A percentile compares a stretch with the other conserved stretches of the same genome.
Evolutionary conservation across 1,140 invertebrate species (phyloP).

Genomic region (Diploscapter pachys): DNA sequence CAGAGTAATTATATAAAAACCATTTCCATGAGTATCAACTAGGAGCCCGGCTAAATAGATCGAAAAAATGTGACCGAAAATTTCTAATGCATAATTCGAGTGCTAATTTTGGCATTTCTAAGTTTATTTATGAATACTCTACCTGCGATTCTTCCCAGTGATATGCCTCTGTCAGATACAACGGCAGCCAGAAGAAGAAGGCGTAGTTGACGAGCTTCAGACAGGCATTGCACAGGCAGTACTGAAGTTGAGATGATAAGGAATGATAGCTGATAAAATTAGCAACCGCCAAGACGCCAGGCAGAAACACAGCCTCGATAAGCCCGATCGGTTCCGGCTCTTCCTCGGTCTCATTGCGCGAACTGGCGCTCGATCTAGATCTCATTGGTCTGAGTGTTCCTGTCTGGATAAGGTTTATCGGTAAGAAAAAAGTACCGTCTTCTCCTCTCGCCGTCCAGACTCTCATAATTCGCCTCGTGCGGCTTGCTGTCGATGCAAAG

Average conservation of each 20-base stretch:
- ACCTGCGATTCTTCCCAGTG: conserved; percentile 58
- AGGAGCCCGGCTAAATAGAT: no score
- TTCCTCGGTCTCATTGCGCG: not conserved
- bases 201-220: conserved; percentile 65
- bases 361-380: no score
- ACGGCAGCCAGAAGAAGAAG: conserved; percentile 66
- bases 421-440: conserved; percentile 3
- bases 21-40: no score
- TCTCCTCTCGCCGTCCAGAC: conserved; percentile 19
- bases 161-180: conserved; percentile 60
- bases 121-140: no score
- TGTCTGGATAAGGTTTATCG: no score
- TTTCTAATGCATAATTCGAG: no score
- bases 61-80: no score
- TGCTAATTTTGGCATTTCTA: no score
- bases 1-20: no score
- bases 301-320: conserved; percentile 61
- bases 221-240: conserved; percentile 63
- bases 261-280: not conserved
- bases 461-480: conserved; percentile 19
- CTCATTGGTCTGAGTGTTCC: no score
- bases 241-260: conserved; percentile 56
- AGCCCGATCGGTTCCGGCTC: conserved; percentile 49
- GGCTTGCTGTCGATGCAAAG: conserved; percentile 60
- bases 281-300: conserved; percentile 61